Conservation (phyloP, 2,113 vertebrate genomes). For the Mormyrus iriodes region DNA sequence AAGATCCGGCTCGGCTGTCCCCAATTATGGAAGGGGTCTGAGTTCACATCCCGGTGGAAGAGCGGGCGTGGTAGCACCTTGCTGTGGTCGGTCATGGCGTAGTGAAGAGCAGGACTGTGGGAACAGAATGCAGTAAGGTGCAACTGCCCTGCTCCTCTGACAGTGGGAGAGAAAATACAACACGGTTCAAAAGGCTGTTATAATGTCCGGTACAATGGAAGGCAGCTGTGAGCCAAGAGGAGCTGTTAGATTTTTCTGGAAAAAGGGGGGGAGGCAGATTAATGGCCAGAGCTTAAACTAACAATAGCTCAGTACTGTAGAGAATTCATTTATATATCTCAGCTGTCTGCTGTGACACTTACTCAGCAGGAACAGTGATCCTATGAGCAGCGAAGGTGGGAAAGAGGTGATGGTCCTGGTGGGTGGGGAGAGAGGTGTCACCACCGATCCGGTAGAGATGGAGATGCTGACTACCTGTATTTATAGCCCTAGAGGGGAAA, state of each 20-base stretch:
- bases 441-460: conserved; percentile 38
- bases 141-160: neutral
- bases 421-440: conserved; percentile 31
- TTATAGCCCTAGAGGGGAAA: conserved; percentile 50
- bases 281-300: conserved; percentile 28
- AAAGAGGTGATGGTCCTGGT: conserved; percentile 32
- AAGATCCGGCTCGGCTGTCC: conserved; percentile 48
- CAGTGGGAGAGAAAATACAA: neutral
- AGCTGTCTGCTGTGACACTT: conserved; percentile 40
- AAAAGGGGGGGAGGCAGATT: neutral
- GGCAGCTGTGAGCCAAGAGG: conserved; percentile 17
- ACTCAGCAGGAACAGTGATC: conserved; percentile 35
- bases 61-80: conserved; percentile 52
- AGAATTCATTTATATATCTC: conserved; percentile 42
- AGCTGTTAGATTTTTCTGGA: conserved; percentile 21
- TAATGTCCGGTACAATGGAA: neutral
- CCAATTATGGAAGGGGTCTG: conserved; percentile 56
- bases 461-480: conserved; percentile 51
- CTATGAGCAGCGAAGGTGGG: conserved; percentile 33
- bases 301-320: conserved; percentile 30
- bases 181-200: neutral
- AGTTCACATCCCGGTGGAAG: conserved; percentile 49
- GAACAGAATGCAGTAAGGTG: neutral
- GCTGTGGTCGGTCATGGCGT: conserved; percentile 49
- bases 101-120: neutral